A percentile compares a stretch with the other conserved stretches of the same genome.
These are phyloP conservation scores for Hirtodrosophila histrioides DNA, from an alignment of 2,888 invertebrate genomes.

Conservation along the genomic window DNA sequence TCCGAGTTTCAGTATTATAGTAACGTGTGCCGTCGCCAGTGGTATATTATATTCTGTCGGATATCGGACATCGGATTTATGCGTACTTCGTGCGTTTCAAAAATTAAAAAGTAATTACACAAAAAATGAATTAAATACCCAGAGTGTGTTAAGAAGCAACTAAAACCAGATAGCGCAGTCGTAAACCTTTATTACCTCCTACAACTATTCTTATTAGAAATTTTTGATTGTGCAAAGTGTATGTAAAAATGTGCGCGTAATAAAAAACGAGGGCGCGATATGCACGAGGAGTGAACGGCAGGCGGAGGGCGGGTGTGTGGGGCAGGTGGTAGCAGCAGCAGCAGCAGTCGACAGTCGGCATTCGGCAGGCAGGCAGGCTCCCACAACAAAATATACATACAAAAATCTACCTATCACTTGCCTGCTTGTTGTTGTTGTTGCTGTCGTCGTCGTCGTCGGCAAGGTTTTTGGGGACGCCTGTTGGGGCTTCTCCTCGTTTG, in stretches of 20 bases:
- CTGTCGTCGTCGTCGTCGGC: constrained; percentile 50
- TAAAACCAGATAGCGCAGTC: constrained; percentile 8
- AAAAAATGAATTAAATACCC: constrained; percentile 27
- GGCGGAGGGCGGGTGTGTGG: constrained; percentile 8
- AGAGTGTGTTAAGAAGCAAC: constrained; percentile 37
- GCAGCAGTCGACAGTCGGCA: constrained; percentile 35
- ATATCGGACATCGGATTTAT: constrained; percentile 48
- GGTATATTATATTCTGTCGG: constrained; percentile 61
- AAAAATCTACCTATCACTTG: constrained; percentile 75
- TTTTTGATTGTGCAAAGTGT: constrained; percentile 72
- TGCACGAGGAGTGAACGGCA: constrained; percentile 59
- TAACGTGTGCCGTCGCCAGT: constrained; percentile 73
- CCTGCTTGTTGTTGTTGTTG: constrained; percentile 32
- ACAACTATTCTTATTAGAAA: constrained; percentile 40
- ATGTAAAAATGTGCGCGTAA: constrained; percentile 78
- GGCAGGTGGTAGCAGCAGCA: constrained; percentile 34
- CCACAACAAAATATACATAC: constrained; percentile 68
- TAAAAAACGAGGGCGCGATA: constrained; percentile 78
- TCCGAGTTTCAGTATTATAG: constrained; percentile 61
- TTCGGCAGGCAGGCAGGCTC: constrained; percentile 52
- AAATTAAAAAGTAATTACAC: constrained; percentile 69
- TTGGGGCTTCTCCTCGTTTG: constrained; percentile 44
- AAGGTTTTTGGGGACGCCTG: constrained; percentile 68
- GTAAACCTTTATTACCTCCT: constrained; percentile 17
- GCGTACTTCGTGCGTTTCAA: constrained; percentile 72